A percentile compares a stretch with the other conserved stretches of the same genome.
These are phyloP conservation scores for Melanerpes formicivorus DNA, from an alignment of 2,113 vertebrate genomes.

Conservation along the genomic window DNA sequence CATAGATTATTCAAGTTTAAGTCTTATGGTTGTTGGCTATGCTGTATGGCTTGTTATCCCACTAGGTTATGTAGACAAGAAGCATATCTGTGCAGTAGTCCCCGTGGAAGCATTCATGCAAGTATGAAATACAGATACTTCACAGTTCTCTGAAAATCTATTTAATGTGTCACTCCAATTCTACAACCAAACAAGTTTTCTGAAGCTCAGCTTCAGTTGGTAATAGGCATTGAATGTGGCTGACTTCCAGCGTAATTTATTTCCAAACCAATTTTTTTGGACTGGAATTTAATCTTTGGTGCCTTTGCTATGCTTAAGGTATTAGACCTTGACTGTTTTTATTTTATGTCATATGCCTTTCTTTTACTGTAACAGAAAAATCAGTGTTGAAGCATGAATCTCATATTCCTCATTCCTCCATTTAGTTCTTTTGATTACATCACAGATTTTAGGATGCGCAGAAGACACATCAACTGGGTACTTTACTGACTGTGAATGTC, in stretches of 20 bases:
- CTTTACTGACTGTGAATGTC: background rate
- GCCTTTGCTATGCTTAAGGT: background rate
- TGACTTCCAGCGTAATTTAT: background rate
- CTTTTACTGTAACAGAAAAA: background rate
- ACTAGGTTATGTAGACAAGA: background rate
- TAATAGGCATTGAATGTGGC: background rate
- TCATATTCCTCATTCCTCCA: background rate
- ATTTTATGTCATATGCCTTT: background rate
- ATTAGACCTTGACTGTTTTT: background rate
- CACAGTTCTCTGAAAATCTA: background rate
- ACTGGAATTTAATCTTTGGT: background rate
- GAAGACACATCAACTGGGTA: background rate
- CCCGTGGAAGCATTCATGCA: background rate
- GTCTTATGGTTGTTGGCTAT: background rate
- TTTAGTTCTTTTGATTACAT: background rate
- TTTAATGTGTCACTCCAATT: background rate
- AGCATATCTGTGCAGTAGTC: background rate
- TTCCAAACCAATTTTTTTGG: background rate
- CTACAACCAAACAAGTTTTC: background rate
- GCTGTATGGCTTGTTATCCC: background rate
- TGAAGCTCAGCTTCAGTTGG: background rate
- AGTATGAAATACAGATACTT: background rate
- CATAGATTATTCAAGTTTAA: background rate
- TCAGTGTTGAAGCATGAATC: background rate
- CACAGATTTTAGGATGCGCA: background rate